Evolutionary conservation across 2,888 invertebrate genomes (phyloP), one percentile per base, ranked within the genome.

Genomic region (Brachycybe producta): DNA sequence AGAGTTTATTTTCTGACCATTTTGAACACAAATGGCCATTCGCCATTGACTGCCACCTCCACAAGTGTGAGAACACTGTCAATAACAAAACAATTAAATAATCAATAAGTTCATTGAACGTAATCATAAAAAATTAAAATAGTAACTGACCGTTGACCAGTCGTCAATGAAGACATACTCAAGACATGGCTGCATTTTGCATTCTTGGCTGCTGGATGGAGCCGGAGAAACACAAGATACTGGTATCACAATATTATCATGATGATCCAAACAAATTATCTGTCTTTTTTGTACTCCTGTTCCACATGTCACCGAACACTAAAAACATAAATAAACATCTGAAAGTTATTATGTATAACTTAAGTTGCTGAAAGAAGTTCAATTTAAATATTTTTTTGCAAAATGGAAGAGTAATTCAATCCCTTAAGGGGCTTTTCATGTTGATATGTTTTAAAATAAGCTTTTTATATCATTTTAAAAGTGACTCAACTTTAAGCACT

Each of bases 11-110:
- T 27, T 27, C 4, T 43, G 44, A 8, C 17, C 17, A 17, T 32
- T 17, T 27, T 8, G 32, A 15, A n/a, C 17, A 21, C 83, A 83
- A 41, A 68, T 67, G 0, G 77, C 78, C 34, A 68, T 70, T 43
- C 83, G 70, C 26, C 67, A 70, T 62, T 80, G 79, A n/a, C 70
- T 64, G 4, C 84, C 84, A 27, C 73, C 74, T 8, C 80, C 82
- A 62, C 84, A 85, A 0, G 76, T 72, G 55, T 72, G 71, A 4
- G 80, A 76, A 62, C 81, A 82, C 80, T 80, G n/a, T n/a, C n/a
- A n/a, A n/a, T n/a, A n/a, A 64, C n/a, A 59, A 61, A 49, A 30
- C 23, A 23, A 40, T 28, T 7, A 46, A 8, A 36, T 8, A 11
- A 30, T 35, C 5, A 43, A 15, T n/a, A 28, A 5, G 8, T 8